Conservation (phyloP, 2,888 invertebrate genomes). For the Mimas tiliae region DNA sequence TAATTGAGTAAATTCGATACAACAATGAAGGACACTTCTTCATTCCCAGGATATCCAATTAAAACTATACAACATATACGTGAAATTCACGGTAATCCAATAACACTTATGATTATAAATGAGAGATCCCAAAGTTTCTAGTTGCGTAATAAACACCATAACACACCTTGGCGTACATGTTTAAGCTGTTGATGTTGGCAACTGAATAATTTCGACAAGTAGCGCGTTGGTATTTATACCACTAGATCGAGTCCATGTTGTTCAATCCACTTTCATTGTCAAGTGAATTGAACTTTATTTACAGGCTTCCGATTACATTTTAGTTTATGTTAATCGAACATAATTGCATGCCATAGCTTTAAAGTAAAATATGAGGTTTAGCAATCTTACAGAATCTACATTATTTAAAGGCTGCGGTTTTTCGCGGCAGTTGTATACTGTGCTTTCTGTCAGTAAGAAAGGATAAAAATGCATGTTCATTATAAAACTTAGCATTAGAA, state of each 20-base stretch:
- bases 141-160: constrained; percentile 32
- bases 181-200: constrained; percentile 76
- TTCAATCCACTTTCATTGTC: constrained; percentile 81
- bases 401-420: too few relatives aligned
- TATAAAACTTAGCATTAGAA: too few relatives aligned
- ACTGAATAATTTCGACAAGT: constrained; percentile 78
- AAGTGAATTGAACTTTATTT: constrained; percentile 46
- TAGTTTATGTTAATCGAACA: background rate
- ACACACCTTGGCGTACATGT: constrained; percentile 83
- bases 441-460: too few relatives aligned
- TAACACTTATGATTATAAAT: background rate
- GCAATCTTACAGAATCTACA: too few relatives aligned
- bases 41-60: too few relatives aligned
- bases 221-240: constrained; percentile 79
- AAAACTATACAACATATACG: too few relatives aligned
- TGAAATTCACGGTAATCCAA: background rate
- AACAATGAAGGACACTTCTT: too few relatives aligned
- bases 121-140: background rate
- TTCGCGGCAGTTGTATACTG: too few relatives aligned
- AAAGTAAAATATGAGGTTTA: too few relatives aligned
- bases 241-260: constrained; percentile 57
- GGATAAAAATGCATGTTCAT: too few relatives aligned
- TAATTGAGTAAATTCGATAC: background rate
- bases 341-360: too few relatives aligned
- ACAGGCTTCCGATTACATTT: background rate